phyloP scores from a whole-genome alignment of 2,888 invertebrate genomes.

The Dyspetes luteomarginatus region DNA sequence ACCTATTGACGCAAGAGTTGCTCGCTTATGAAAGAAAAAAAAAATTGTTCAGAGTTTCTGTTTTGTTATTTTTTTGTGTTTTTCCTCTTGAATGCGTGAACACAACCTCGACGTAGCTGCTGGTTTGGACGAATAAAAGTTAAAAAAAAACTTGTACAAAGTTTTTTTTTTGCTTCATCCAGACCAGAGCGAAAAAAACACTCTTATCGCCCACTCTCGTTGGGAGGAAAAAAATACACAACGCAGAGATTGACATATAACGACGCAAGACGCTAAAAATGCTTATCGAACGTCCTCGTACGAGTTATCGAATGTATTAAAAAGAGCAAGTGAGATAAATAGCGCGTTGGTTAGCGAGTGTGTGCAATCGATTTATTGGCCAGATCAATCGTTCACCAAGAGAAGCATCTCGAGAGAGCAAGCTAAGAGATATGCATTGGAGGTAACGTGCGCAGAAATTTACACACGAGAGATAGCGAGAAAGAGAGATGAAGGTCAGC shows the following conservation, averaged over 20 bases:
- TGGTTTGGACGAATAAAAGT: no score
- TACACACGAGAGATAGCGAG: constrained; percentile 28
- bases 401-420: not conserved
- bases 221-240: not conserved
- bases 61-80: no score
- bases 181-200: no score
- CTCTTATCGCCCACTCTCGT: not conserved
- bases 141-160: no score
- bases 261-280: not conserved
- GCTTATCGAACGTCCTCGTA: constrained; percentile 12
- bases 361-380: constrained; percentile 48
- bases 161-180: no score
- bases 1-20: no score
- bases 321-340: not conserved
- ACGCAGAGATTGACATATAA: not conserved
- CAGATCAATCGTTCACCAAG: constrained; percentile 28
- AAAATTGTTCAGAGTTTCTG: no score
- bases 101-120: no score
- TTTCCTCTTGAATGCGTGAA: no score
- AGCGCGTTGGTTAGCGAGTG: constrained; percentile 6
- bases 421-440: not conserved
- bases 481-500: constrained; percentile 61
- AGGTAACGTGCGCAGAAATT: constrained; percentile 19
- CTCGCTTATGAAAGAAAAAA: no score
- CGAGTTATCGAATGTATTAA: constrained; percentile 19